Evolutionary conservation across 2,888 invertebrate species (phyloP).

Genomic region (Epistrophe eligans): DNA sequence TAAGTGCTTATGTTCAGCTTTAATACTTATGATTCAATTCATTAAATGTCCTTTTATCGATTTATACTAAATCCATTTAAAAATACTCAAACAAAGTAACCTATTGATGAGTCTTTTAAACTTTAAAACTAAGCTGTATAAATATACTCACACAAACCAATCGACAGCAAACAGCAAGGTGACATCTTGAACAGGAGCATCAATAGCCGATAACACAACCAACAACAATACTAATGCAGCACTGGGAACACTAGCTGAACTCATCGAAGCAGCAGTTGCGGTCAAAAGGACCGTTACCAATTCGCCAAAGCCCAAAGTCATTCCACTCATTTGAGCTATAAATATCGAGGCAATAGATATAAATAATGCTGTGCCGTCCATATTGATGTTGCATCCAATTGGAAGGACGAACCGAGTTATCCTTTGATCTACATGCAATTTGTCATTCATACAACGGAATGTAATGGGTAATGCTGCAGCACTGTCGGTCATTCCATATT

Average conservation of each 20-base stretch:
- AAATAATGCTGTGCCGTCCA: constrained; percentile 96
- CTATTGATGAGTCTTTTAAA: too few species aligned
- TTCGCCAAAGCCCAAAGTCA: constrained; percentile 91
- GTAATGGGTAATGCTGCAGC: constrained; percentile 95
- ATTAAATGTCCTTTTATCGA: too few species aligned
- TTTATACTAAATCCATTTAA: too few species aligned
- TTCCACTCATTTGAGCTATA: constrained; percentile 93
- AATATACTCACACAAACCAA: constrained; percentile 93
- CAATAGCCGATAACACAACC: constrained; percentile 92
- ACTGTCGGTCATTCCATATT: constrained; percentile 83
- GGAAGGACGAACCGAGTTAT: constrained; percentile 95
- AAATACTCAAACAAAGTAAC: too few species aligned
- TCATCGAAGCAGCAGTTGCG: constrained; percentile 94
- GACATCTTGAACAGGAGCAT: constrained; percentile 92
- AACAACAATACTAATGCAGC: constrained; percentile 92
- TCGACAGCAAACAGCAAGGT: constrained; percentile 93
- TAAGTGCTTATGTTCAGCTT: too few species aligned
- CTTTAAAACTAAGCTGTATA: too few species aligned
- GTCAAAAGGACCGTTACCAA: constrained; percentile 93
- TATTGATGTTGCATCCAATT: constrained; percentile 96
- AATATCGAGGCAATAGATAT: constrained; percentile 94
- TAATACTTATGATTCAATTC: too few species aligned
- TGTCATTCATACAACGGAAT: constrained; percentile 93
- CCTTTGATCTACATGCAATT: constrained; percentile 90
- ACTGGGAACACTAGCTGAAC: constrained; percentile 94